Base-by-base conservation (phyloP, 2,113 vertebrate genomes). In the Caracal caracal region DNA sequence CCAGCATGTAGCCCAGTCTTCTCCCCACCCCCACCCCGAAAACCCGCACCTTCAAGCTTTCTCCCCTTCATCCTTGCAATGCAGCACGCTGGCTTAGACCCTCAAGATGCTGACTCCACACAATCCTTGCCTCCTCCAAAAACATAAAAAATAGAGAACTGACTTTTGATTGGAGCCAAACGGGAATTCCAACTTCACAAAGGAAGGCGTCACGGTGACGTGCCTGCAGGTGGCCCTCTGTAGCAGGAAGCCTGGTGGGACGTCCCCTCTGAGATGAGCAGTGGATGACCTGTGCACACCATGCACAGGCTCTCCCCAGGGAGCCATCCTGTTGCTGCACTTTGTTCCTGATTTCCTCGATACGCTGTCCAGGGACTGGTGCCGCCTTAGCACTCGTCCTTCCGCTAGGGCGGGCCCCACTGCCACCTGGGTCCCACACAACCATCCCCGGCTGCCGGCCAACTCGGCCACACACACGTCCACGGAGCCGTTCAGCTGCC, bases 51-150 rank as follows among this genome's bases (percentile, higher is more conserved):
- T 43, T 2, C 37, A 1, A 20, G 51, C 28, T 61, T n/a, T 47
- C 37, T 43, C 16, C 37, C 35, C 3, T 4, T 24, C 20, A 10
- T 51, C 35, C 28, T 1, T n/a, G 16, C 49, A 11, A 4, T 0
- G 11, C 63, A 11, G 59, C 4, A 3, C 33, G 8, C 6, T 70
- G 10, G 76, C 12, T 13, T 30, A 17, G 6, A 5, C 71, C 47
- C 33, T 28, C n/a, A 24, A 24, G 12, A 10, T 15, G 47, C n/a
- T 1, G 26, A 83, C 6, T 35, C 80, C 56, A 13, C 24, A 28
- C 65, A 65, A 6, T 65, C 53, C n/a, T 61, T 17, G 30, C 30
- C 40, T 35, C 43, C 3, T 56, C 33, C 71, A 88, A 90, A 83
- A 33, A 43, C 53, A 56, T 22, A 66, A 49, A n/a, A 56, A 70